These are phyloP conservation scores for Ardeotis arabs DNA, from an alignment of 2,113 vertebrate genomes.

Conservation along the genomic window DNA sequence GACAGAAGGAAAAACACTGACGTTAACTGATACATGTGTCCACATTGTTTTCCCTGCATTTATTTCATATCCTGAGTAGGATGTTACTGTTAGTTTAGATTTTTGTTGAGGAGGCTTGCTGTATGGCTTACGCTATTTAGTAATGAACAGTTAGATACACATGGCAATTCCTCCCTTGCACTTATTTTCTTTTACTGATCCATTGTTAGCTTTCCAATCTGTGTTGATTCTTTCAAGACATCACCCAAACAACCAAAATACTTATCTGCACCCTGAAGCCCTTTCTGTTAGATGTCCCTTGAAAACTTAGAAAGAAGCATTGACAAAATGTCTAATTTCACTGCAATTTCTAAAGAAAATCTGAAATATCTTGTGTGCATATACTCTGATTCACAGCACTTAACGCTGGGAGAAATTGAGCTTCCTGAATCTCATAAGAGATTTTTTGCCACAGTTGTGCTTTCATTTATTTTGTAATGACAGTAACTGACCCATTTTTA, in stretches of 20 bases:
- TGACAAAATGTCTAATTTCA: neutral
- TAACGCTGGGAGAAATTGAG: neutral
- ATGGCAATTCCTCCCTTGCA: neutral
- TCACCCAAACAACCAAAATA: neutral
- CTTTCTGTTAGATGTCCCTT: neutral
- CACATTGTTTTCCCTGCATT: neutral
- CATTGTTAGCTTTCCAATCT: neutral
- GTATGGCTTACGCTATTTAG: neutral
- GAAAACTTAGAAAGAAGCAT: neutral
- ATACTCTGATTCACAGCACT: neutral
- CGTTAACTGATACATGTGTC: rapidly evolving
- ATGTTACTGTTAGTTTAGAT: neutral
- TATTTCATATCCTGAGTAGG: neutral
- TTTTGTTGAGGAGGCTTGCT: neutral
- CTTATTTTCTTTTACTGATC: neutral
- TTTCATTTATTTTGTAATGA: neutral
- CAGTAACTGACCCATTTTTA: neutral
- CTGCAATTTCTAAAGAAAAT: neutral
- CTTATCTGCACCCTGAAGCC: neutral
- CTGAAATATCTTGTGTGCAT: neutral
- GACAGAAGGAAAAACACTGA: neutral
- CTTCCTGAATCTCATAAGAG: neutral
- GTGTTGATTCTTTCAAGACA: neutral
- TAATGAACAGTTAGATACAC: neutral
- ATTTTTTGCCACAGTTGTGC: neutral